Evolutionary conservation across 2,797 vertebrate genomes (phyloP), one percentile per base, ranked within the genome.

Genomic region (Diglossa cyanea): DNA sequence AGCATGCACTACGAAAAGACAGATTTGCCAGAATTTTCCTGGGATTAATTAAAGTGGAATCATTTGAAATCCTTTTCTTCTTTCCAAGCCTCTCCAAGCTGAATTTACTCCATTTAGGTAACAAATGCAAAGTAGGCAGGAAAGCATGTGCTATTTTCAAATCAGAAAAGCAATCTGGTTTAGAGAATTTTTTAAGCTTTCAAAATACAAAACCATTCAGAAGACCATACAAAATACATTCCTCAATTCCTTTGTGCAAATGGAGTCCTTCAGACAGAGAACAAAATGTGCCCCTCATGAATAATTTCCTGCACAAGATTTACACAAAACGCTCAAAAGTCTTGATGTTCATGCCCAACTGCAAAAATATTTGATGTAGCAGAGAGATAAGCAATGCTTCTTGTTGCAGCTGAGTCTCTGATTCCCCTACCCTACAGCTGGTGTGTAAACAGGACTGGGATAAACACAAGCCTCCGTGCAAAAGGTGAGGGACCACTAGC

Each of bases 21-120:
- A 88, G 63, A 93, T 91, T 86, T 85, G 54, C 35, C 82, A 91
- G 75, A 88, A 87, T 86, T 95, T 93, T 77, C 72, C 62, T 66
- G 42, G 48, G 58, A 92, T 93, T 94, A 89, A 92, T 83, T 91
- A 88, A 85, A 90, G 13, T 12, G 16, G 21, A 85, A 76, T 54
- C 0, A 72, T 54, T 91, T 81, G 54, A 88, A 90, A 95, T 40
- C 65, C 57, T 55, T 57, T 37, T 66, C 84, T 85, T 86, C 74
- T 92, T 84, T 53, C 44, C 86, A 91, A 85, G 77, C 37, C 65
- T 79, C 60, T 82, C 53, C 86, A 88, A 80, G 54, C 21, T 84
- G 70, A 88, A 80, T 73, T 89, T 75, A 88, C 31, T 68, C 33
- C 18, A 47, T 68, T 86, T 86, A 76, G 65, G 78, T 68, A 95